Base-by-base conservation (phyloP, 1,140 invertebrate genomes). In the Cotesia vestalis region DNA sequence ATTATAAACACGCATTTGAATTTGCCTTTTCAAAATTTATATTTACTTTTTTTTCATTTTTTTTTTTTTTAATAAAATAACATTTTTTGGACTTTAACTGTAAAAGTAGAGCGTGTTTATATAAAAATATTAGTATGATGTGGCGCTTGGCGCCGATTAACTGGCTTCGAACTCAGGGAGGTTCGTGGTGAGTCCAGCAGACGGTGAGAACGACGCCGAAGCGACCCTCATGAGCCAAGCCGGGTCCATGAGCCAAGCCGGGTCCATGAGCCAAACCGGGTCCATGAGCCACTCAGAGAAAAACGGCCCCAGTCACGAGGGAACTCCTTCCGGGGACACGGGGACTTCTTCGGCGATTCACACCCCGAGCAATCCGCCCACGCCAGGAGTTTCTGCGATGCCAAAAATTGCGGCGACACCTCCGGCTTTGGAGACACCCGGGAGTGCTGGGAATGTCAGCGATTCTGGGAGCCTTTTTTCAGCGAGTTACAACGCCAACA, bases 401-500 rank as follows among this genome's bases (percentile, higher is more conserved):
- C 81, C 84, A 4, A 86, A 84, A 75, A 88, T 87, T 69, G 73
- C 84, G 4, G 80, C 86, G 68, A 80, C 83, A 36, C 78, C 84
- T 2, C 83, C 86, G 62, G 20, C 57, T 20, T 86, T 88, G 27
- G 83, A 89, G n/a, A 90, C 90, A 5, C 90, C 90, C 11, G 89
- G 89, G 3, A 91, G 89, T 75, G 87, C 88, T 4, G 89, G 90
- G 77, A 91, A 90, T 88, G 88, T 86, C 51, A 88, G 87, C 77
- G 90, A 91, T 78, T 88, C 87, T 83, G 88, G 87, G 67, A 88
- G 85, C 72, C 78, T 82, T 0, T 84, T 86, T 20, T 55, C 81
- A 5, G 11, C 80, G 0, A 80, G 83, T 17, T 79, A 71, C 55
- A 77, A 67, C 66, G 57, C 75, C 1, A 77, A 76, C 4, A 78